These are phyloP conservation scores for Cololabis saira DNA, from an alignment of 2,113 vertebrate species.

Conservation along the genomic window DNA sequence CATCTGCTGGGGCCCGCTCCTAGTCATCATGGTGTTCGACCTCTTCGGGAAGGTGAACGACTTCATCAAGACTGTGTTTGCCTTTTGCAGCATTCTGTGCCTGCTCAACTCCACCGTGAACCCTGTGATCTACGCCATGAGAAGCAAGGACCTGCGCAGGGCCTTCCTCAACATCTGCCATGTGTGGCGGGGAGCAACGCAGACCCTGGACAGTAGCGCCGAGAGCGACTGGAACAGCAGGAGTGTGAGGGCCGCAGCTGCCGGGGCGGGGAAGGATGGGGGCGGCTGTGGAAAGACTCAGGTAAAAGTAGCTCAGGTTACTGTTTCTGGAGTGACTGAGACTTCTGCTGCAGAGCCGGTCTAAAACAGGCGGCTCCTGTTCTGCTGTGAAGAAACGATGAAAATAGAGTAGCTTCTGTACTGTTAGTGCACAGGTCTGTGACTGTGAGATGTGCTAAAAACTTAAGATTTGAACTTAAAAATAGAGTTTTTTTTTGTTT, in stretches of 20 bases:
- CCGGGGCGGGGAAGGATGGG: slow-evolving; percentile 71
- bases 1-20: slow-evolving; percentile 98
- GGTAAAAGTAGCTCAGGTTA: slow-evolving; percentile 95
- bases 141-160: slow-evolving; percentile 96
- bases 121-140: slow-evolving; percentile 97
- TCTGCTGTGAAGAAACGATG: slow-evolving; percentile 29
- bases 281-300: slow-evolving; percentile 87
- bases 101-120: slow-evolving; percentile 98
- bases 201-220: slow-evolving; percentile 92
- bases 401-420: slow-evolving; percentile 31
- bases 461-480: slow-evolving; percentile 8
- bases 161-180: slow-evolving; percentile 93
- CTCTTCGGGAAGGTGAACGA: slow-evolving; percentile 98
- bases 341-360: slow-evolving; percentile 89
- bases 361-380: slow-evolving; percentile 69
- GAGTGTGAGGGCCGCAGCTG: slow-evolving; percentile 85
- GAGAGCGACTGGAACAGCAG: slow-evolving; percentile 95
- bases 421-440: slow-evolving; percentile 35
- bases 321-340: slow-evolving; percentile 92
- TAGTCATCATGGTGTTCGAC: slow-evolving; percentile 97
- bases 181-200: slow-evolving; percentile 82
- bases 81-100: slow-evolving; percentile 97
- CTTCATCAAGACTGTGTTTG: slow-evolving; percentile 94
- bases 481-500: slow-evolving; percentile 5
- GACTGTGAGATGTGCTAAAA: slow-evolving; percentile 64